These are phyloP conservation scores for Anoplolepis gracilipes DNA, from an alignment of 1,140 invertebrate species.

Conservation along the genomic window DNA sequence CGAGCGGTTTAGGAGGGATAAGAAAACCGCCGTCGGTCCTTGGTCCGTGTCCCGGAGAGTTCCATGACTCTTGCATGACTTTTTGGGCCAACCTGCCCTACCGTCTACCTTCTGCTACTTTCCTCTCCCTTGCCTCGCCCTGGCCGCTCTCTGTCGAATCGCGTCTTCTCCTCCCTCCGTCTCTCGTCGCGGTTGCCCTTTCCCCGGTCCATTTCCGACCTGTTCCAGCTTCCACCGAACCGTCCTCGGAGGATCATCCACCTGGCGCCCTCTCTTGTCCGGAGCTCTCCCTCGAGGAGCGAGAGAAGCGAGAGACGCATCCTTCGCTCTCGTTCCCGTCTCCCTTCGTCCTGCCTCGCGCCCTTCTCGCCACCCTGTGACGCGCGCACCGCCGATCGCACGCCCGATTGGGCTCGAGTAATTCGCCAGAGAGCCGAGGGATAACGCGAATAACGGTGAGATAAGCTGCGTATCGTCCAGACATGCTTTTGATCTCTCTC, in stretches of 20 bases:
- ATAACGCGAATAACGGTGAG: slow-evolving; percentile 57
- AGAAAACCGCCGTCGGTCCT: slow-evolving; percentile 74
- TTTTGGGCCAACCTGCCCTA: slow-evolving; percentile 73
- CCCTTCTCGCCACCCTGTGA: not conserved
- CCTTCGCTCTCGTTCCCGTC: not conserved
- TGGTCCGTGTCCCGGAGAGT: slow-evolving; percentile 66
- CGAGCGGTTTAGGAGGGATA: slow-evolving; percentile 74
- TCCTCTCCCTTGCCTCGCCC: slow-evolving; percentile 14
- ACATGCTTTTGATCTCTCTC: slow-evolving; percentile 30
- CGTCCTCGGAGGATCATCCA: slow-evolving; percentile 73
- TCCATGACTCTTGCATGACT: slow-evolving; percentile 74
- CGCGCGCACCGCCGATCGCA: slow-evolving; percentile 45
- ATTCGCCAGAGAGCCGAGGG: slow-evolving; percentile 50
- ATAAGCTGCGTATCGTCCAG: slow-evolving; percentile 53
- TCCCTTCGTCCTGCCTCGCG: slow-evolving; percentile 1
- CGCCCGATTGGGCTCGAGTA: slow-evolving; percentile 55
- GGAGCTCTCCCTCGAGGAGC: slow-evolving; percentile 26
- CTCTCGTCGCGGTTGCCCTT: slow-evolving; percentile 31
- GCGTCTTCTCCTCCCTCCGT: not conserved
- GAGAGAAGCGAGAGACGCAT: slow-evolving; percentile 29
- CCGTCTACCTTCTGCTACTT: slow-evolving; percentile 43
- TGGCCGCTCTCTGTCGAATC: slow-evolving; percentile 55
- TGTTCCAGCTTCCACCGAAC: slow-evolving; percentile 52
- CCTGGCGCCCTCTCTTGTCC: slow-evolving; percentile 72
- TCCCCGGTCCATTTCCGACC: slow-evolving; percentile 46